A percentile compares a stretch with the other conserved stretches of the same genome.
Conservation (phyloP, 2,888 invertebrate genomes). For the Oscheius sp. region DNA sequence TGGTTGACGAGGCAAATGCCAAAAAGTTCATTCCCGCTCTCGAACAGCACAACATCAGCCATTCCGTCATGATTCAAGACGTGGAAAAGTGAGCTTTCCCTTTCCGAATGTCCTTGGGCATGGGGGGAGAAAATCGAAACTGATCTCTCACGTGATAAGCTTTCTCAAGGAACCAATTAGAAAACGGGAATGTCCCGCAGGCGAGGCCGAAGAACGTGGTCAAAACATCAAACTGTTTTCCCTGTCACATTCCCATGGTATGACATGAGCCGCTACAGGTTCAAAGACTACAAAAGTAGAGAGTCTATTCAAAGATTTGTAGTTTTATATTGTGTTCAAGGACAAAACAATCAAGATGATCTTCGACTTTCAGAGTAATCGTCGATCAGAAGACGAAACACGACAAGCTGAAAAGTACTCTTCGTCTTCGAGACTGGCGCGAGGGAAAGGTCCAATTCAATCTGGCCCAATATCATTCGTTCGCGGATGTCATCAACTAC, state of each 20-base stretch:
- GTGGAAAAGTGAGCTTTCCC: slow-evolving; percentile 64
- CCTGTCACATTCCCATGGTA: no score
- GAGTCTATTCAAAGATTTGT: no score
- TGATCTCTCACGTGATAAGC: not conserved
- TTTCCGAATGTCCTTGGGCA: slow-evolving; percentile 13
- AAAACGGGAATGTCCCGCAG: no score
- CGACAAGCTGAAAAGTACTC: slow-evolving; percentile 50
- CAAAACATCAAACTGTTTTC: no score
- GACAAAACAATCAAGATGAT: no score
- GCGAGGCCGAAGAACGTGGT: no score
- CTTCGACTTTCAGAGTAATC: slow-evolving; percentile 59
- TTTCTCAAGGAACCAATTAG: slow-evolving; percentile 6
- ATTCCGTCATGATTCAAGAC: slow-evolving; percentile 69
- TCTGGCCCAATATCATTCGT: slow-evolving; percentile 69
- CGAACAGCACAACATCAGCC: slow-evolving; percentile 52
- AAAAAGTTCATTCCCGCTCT: slow-evolving; percentile 51
- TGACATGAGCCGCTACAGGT: no score
- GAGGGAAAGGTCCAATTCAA: slow-evolving; percentile 66
- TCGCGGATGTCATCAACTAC: slow-evolving; percentile 72
- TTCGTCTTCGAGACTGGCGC: slow-evolving; percentile 57
- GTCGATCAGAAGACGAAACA: slow-evolving; percentile 59
- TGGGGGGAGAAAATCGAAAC: slow-evolving; percentile 9
- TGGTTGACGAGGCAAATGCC: slow-evolving; percentile 59
- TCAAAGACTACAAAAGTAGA: no score
- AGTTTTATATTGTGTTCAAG: no score